Evolutionary conservation across 2,797 vertebrate genomes (phyloP).

Genomic region (Channallabes apus): DNA sequence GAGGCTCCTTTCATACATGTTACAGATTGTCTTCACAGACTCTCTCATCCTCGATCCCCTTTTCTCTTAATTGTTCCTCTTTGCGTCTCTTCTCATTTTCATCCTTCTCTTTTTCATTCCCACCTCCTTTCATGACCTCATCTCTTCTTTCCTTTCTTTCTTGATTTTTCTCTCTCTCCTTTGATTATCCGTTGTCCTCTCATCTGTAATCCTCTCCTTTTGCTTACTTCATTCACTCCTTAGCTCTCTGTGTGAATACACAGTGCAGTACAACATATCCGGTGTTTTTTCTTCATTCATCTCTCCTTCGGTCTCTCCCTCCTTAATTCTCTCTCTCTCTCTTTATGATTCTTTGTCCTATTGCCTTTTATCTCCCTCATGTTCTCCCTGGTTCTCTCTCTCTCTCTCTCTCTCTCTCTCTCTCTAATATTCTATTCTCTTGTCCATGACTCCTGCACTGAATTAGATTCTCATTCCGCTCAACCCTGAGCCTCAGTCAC

Average conservation of each 20-base stretch:
- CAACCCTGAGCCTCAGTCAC: not conserved
- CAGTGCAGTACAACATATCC: too few relatives aligned
- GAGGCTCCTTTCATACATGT: too few relatives aligned
- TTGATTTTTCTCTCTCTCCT: not conserved
- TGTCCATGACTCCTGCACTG: conserved; percentile 22
- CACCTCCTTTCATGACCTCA: not conserved
- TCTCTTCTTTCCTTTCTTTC: not conserved
- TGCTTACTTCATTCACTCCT: not conserved
- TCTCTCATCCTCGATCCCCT: not conserved
- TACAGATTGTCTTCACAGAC: not conserved
- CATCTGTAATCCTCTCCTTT: too few relatives aligned
- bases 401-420: not conserved
- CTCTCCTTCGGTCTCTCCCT: not conserved
- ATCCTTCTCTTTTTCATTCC: not conserved
- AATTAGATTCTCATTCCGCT: conserved; percentile 21
- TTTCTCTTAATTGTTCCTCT: not conserved
- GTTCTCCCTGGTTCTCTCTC: not conserved
- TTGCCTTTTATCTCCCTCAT: not conserved
- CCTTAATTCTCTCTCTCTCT: not conserved
- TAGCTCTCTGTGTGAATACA: not conserved
- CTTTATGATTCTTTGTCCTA: not conserved
- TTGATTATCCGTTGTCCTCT: not conserved
- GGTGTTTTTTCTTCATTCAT: not conserved
- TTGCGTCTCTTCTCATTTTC: not conserved
- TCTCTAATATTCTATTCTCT: not conserved